These are phyloP conservation scores for Rutpela maculata DNA, from an alignment of 2,888 invertebrate species.

Conservation along the genomic window DNA sequence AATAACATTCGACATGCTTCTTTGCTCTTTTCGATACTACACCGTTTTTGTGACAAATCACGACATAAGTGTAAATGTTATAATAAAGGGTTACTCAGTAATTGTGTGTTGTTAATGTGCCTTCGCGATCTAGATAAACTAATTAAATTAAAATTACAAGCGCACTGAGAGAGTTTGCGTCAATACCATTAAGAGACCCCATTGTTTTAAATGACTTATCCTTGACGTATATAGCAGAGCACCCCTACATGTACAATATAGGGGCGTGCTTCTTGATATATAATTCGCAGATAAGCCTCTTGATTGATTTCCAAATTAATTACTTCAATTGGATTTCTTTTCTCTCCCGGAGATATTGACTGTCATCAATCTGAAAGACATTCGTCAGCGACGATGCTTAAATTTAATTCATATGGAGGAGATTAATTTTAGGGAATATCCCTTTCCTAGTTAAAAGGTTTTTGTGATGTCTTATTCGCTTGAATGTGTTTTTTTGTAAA, in stretches of 20 bases:
- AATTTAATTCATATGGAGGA: not conserved
- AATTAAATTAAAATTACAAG: conserved; percentile 29
- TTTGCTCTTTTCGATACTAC: not conserved
- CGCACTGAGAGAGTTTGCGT: conserved; percentile 22
- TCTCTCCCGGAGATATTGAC: conserved; percentile 12
- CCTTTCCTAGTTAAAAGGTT: not conserved
- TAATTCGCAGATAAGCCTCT: conserved; percentile 44
- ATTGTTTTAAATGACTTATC: conserved; percentile 34
- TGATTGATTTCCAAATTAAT: conserved; percentile 52
- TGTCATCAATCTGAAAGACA: conserved; percentile 8
- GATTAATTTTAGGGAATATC: not conserved
- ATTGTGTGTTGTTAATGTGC: conserved; percentile 10
- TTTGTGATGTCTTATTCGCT: too few relatives aligned
- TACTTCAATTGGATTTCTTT: conserved; percentile 46
- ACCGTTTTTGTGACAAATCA: not conserved
- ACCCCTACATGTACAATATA: conserved; percentile 33
- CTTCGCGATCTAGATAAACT: conserved; percentile 14
- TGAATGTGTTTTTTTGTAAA: not conserved
- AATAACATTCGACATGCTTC: too few relatives aligned
- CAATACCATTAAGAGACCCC: conserved; percentile 20
- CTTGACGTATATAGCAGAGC: conserved; percentile 20
- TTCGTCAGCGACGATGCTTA: conserved; percentile 3
- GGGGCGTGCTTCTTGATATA: conserved; percentile 42
- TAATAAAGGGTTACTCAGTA: not conserved
- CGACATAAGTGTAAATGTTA: not conserved